Conservation (phyloP, 2,797 vertebrate species). For the Arrhamphus sclerolepis region DNA sequence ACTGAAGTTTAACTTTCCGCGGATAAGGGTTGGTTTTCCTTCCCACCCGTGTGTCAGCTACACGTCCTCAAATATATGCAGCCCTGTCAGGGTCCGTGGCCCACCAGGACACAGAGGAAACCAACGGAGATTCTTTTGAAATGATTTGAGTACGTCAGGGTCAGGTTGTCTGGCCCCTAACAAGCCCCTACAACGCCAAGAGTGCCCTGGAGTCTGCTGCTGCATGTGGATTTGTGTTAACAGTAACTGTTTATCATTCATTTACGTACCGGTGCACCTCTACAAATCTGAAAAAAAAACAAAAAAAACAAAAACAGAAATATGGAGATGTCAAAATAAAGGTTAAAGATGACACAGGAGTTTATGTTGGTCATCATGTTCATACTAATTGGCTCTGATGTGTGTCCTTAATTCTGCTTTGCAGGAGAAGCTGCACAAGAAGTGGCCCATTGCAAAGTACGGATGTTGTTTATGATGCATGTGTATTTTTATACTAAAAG, state of each 20-base stretch:
- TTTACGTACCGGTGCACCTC: neutral
- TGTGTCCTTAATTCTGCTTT: too few species aligned
- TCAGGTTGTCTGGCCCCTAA: conserved; percentile 55
- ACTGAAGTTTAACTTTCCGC: conserved; percentile 70
- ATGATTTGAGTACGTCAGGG: conserved; percentile 58
- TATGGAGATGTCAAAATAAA: too few species aligned
- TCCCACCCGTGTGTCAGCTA: conserved; percentile 40
- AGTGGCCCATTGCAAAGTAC: too few species aligned
- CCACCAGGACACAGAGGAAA: conserved; percentile 53
- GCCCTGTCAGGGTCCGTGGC: conserved; percentile 30
- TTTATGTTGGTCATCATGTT: too few species aligned
- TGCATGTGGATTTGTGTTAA: conserved; percentile 1
- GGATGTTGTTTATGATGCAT: too few species aligned
- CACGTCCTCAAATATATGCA: conserved; percentile 40
- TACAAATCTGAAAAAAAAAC: neutral
- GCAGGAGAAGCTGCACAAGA: too few species aligned
- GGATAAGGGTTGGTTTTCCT: conserved; percentile 66
- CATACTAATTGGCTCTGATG: too few species aligned
- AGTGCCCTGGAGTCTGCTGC: neutral
- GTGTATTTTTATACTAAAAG: too few species aligned
- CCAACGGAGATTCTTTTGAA: conserved; percentile 54
- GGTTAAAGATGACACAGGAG: too few species aligned
- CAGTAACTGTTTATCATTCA: neutral
- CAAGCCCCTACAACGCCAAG: conserved; percentile 33
- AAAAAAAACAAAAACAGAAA: too few species aligned